Percentiles rank a stretch among this genome's conserved stretches.
Evolutionary conservation across 2,113 vertebrate species (phyloP).

Genomic region (Dasyurus viverrinus): DNA sequence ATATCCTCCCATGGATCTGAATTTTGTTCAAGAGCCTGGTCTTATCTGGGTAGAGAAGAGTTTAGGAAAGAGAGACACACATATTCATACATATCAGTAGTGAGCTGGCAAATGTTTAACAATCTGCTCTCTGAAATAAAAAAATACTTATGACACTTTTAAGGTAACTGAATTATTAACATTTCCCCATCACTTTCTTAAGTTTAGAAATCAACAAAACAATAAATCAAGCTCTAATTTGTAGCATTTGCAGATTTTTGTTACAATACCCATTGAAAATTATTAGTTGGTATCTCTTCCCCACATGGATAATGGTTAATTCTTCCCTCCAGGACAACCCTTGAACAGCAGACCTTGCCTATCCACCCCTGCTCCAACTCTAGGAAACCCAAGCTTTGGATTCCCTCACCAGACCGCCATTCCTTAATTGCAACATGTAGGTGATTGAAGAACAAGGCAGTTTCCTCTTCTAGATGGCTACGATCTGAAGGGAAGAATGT

Average conservation of each 20-base stretch:
- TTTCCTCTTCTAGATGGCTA: conserved; percentile 61
- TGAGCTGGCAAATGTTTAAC: background rate
- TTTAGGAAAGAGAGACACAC: background rate
- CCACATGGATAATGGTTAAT: background rate
- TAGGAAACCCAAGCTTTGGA: background rate
- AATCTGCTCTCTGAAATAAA: background rate
- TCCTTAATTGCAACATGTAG: conserved; percentile 53
- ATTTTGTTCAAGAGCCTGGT: conserved; percentile 47
- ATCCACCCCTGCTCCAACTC: background rate
- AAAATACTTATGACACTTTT: background rate
- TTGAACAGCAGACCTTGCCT: background rate
- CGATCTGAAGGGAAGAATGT: conserved; percentile 36
- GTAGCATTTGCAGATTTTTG: background rate
- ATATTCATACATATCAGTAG: background rate
- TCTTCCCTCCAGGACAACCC: background rate
- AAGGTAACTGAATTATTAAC: background rate
- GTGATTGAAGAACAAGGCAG: conserved; percentile 57
- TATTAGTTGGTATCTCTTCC: background rate
- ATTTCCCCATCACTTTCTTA: background rate
- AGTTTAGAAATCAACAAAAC: background rate
- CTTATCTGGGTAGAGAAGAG: conserved; percentile 49
- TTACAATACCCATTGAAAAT: background rate
- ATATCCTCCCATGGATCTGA: background rate
- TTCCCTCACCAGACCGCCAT: conserved; percentile 51
- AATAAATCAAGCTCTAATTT: background rate